Base-by-base conservation (phyloP, 2,888 invertebrate genomes). In the Hedychridium roseum region DNA sequence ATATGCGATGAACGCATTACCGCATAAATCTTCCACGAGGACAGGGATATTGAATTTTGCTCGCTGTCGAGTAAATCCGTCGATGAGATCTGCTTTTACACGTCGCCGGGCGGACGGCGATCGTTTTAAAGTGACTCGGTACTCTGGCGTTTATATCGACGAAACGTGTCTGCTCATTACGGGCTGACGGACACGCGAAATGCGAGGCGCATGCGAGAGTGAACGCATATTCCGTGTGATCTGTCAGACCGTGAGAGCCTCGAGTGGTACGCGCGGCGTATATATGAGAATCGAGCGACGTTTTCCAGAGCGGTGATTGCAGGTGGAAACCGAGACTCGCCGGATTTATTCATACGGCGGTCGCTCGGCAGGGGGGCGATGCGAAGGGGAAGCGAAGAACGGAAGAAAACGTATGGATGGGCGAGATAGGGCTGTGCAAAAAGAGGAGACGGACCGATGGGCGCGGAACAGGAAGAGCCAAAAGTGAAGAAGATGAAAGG, bases 261-360 rank as follows among this genome's bases (percentile, higher is more conserved):
- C 3, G n/a, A 27, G 14, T n/a, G 27, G 31, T 14, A 45, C 46
- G 41, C 21, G 34, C 28, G 21, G 26, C 32, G 37, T 34, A 48
- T 44, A 45, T 46, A 38, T 42, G 27, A 39, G 57, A 44, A 53
- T 50, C 26, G 40, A 20, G 30, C 16, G 20, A 23, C 40, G 44
- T 47, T 50, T 26, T 34, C 17, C 46, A 37, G 14, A 43, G 17
- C 37, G 43, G 47, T 53, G 64, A 64, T 64, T 48, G 52, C 61
- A 58, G 58, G 54, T 61, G 65, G 50, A 54, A 61, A 53, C 12
- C 54, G 53, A 57, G 50, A 12, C 18, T 35, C 50, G 41, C 26
- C 40, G 55, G 58, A 64, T 63, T 63, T 63, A 63, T 63, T 64
- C 65, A 64, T 63, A 63, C 61, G 64, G 48, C 45, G 51, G 41